A percentile compares a stretch with the other conserved stretches of the same genome.
Evolutionary conservation across 2,113 vertebrate species (phyloP).

Genomic region (Plotosus lineatus): DNA sequence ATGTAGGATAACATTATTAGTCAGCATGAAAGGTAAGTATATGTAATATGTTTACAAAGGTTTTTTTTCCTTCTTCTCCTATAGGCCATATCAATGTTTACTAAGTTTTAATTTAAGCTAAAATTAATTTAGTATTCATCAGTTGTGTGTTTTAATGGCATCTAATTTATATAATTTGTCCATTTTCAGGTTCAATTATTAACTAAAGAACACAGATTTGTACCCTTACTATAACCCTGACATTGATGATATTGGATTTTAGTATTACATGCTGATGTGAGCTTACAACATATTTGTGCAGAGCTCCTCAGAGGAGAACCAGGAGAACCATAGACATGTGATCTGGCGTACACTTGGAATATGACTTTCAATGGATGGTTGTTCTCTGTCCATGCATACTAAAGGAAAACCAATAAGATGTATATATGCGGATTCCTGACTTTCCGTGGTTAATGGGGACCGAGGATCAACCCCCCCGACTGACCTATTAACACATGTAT

Average conservation of each 20-base stretch:
- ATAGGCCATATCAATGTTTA: neutral
- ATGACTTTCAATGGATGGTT: no score
- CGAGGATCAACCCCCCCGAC: no score
- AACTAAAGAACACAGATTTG: neutral
- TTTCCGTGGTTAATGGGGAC: no score
- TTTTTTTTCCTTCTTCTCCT: neutral
- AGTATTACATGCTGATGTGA: neutral
- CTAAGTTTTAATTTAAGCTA: neutral
- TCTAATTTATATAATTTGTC: conserved; percentile 20
- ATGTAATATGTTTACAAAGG: conserved; percentile 13
- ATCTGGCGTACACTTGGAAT: no score
- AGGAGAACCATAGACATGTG: no score
- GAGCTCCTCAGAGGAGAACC: no score
- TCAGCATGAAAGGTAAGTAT: neutral
- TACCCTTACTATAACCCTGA: neutral
- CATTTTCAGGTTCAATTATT: conserved; percentile 25
- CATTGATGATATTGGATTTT: neutral
- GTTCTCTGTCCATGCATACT: no score
- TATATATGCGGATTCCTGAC: no score
- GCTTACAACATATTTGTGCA: no score
- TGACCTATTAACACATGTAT: no score
- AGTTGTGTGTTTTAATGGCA: neutral
- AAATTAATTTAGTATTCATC: neutral
- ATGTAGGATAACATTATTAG: conserved; percentile 11
- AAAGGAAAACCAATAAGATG: no score